Percentiles rank a stretch among this genome's conserved stretches.
phyloP scores from a whole-genome alignment of 2,888 invertebrate species.

The Callimorpha dominula region DNA sequence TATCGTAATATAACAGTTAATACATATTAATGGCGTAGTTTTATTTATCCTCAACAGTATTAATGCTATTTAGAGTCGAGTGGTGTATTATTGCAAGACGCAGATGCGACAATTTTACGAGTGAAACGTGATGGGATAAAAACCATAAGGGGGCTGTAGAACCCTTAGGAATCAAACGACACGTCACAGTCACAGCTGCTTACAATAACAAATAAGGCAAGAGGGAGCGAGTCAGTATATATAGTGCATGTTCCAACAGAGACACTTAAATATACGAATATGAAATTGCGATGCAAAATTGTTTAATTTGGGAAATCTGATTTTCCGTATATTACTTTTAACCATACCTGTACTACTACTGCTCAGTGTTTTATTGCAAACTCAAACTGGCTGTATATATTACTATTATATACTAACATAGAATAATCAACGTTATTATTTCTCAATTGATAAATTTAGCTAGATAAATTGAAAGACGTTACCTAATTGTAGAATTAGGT shows the following conservation, averaged over 20 bases:
- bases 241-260: neutral
- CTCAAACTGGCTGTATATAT: too few relatives aligned
- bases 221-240: constrained; percentile 8
- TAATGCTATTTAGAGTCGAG: constrained; percentile 1
- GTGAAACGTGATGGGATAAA: constrained; percentile 19
- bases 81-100: constrained; percentile 11
- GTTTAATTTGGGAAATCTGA: too few relatives aligned
- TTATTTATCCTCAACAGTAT: constrained; percentile 35
- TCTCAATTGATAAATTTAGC: too few relatives aligned
- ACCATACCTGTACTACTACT: neutral
- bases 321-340: neutral
- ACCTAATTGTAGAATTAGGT: neutral
- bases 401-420: too few relatives aligned
- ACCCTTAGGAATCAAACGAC: constrained; percentile 25
- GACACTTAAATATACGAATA: neutral
- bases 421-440: too few relatives aligned
- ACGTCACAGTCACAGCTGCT: constrained; percentile 25
- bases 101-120: constrained; percentile 44
- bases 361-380: neutral
- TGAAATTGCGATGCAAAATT: too few relatives aligned
- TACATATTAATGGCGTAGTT: constrained; percentile 31
- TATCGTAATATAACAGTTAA: constrained; percentile 9
- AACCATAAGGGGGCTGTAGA: constrained; percentile 11
- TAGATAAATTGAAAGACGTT: too few relatives aligned
- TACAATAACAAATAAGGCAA: constrained; percentile 24